A percentile compares a stretch with the other conserved stretches of the same genome.
Evolutionary conservation across 1,140 invertebrate species (phyloP).

Genomic region (Mizuhopecten yessoensis): DNA sequence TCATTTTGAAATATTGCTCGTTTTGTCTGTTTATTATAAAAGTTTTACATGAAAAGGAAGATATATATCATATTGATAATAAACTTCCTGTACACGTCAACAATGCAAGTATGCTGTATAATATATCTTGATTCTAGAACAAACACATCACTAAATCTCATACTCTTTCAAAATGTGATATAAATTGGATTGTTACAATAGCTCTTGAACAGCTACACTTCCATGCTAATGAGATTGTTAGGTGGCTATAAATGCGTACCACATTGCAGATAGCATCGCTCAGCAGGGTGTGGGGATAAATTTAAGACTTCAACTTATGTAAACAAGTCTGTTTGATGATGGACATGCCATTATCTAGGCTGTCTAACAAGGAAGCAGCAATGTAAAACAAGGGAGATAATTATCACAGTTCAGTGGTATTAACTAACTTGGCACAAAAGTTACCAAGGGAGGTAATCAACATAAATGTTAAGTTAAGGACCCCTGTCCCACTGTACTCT

Average conservation of each 20-base stretch:
- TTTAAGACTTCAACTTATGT: background rate
- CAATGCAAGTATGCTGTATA: background rate
- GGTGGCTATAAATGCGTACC: background rate
- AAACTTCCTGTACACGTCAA: background rate
- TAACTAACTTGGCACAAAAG: too few species aligned
- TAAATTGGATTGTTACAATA: background rate
- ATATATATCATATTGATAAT: background rate
- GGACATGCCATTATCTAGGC: too few species aligned
- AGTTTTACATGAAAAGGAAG: background rate
- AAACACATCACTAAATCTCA: background rate
- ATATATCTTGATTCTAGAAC: background rate
- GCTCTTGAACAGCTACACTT: background rate
- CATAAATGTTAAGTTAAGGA: too few species aligned
- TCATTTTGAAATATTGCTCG: background rate
- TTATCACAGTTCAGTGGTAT: too few species aligned
- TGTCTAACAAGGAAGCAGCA: too few species aligned
- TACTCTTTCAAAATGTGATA: background rate
- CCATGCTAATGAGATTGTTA: background rate
- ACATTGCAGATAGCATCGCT: background rate
- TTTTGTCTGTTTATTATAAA: background rate
- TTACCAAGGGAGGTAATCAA: too few species aligned
- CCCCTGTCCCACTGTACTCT: too few species aligned
- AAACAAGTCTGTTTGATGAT: background rate
- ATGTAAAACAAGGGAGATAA: too few species aligned
- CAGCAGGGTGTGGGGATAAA: background rate